phyloP scores from a whole-genome alignment of 2,113 vertebrate genomes.

The Platichthys stellatus region DNA sequence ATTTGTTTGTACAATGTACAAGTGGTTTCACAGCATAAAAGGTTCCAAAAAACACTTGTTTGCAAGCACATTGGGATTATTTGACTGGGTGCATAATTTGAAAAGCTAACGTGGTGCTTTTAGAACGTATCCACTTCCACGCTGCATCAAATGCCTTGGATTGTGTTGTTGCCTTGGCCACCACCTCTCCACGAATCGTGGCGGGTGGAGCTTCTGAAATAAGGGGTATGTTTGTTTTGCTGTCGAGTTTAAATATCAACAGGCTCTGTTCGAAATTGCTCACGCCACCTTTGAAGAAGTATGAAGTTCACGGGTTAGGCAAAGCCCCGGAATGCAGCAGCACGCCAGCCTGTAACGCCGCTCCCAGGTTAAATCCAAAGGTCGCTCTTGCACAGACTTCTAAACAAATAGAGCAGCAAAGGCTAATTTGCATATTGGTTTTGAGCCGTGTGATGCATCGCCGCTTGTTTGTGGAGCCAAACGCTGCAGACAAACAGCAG shows the following conservation, averaged over 20 bases:
- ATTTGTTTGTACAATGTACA: no score
- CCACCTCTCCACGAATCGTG: neutral
- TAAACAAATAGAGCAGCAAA: constrained; percentile 38
- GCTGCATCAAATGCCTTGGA: neutral
- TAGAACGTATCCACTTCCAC: no score
- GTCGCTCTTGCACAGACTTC: constrained; percentile 17
- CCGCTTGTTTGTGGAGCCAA: constrained; percentile 36
- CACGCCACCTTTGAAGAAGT: neutral
- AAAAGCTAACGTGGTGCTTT: no score
- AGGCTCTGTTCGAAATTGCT: neutral
- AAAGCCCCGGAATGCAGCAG: constrained; percentile 1
- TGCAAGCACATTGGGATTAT: no score
- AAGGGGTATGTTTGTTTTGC: neutral
- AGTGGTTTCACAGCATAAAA: no score
- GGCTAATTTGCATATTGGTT: constrained; percentile 44
- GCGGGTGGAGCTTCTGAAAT: neutral
- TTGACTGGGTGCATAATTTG: no score
- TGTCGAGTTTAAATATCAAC: constrained; percentile 8
- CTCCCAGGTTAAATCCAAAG: constrained; percentile 27
- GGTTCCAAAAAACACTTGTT: no score
- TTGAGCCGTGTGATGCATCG: constrained; percentile 30
- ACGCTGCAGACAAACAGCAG: neutral
- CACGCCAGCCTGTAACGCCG: neutral
- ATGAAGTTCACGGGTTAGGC: constrained; percentile 15
- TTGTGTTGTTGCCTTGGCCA: neutral